These are phyloP conservation scores for Pygoscelis antarcticus DNA, from an alignment of 2,113 vertebrate species.

Conservation along the genomic window DNA sequence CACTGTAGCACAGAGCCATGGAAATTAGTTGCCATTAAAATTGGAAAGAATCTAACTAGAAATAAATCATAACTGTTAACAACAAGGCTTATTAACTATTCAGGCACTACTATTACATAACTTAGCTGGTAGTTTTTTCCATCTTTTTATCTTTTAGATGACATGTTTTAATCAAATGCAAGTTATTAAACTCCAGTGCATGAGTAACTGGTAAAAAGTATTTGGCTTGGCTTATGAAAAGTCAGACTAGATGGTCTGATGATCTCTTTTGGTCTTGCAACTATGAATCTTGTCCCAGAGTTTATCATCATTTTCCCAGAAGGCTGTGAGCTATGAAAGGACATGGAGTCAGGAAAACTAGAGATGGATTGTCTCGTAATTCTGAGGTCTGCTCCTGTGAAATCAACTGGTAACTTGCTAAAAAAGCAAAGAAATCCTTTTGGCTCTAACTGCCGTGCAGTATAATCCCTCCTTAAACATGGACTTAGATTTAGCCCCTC, in stretches of 20 bases:
- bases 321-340: neutral
- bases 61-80: neutral
- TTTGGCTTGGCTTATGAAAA: neutral
- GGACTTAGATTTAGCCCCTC: neutral
- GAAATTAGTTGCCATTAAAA: neutral
- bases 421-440: neutral
- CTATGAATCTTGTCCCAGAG: neutral
- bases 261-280: neutral
- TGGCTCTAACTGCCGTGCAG: neutral
- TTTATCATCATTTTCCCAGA: neutral
- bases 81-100: neutral
- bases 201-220: neutral
- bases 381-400: constrained; percentile 32
- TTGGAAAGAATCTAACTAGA: neutral
- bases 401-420: constrained; percentile 14
- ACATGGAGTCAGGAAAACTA: neutral
- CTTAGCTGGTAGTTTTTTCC: neutral
- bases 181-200: neutral
- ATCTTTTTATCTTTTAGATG: neutral
- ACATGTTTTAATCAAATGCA: neutral
- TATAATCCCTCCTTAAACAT: neutral
- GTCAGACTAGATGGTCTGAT: neutral
- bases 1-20: neutral
- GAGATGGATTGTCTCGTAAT: neutral
- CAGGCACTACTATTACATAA: neutral